A percentile compares a stretch with the other conserved stretches of the same genome.
phyloP scores from a whole-genome alignment of 2,888 invertebrate species.

The Liposcelis brunnea region DNA sequence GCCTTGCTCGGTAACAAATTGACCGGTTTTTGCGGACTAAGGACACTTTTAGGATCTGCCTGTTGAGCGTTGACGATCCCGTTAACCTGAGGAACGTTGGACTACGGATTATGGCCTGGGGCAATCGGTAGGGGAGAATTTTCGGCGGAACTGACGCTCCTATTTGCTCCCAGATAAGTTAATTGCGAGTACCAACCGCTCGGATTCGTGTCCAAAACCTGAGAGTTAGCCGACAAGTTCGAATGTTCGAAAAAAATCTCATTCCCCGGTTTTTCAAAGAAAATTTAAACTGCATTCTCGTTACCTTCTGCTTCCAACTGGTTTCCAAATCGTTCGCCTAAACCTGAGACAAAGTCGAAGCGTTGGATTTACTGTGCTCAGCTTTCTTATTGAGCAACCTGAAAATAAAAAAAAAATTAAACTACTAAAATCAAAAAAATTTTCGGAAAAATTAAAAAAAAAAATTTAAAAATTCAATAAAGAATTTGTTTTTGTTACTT shows the following conservation, averaged over 20 bases:
- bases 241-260: constrained; percentile 2
- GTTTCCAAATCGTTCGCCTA: constrained; percentile 1
- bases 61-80: constrained; percentile 1
- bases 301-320: not conserved
- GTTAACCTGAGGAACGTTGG: constrained; percentile 5
- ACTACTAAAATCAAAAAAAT: no score
- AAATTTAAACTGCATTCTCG: no score
- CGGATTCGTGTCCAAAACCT: not conserved
- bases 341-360: not conserved
- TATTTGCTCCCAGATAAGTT: constrained; percentile 11
- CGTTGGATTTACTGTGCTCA: constrained; percentile 13
- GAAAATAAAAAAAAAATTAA: no score
- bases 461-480: no score
- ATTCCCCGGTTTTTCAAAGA: no score
- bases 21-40: constrained; percentile 64
- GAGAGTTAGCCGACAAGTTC: not conserved
- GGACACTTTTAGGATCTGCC: constrained; percentile 9
- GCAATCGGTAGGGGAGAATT: constrained; percentile 29
- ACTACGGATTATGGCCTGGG: constrained; percentile 24
- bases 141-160: constrained; percentile 21
- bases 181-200: constrained; percentile 3
- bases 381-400: no score
- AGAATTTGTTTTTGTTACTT: no score
- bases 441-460: no score
- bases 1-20: constrained; percentile 80